phyloP scores from a whole-genome alignment of 2,888 invertebrate species.

The Norana najaformis region DNA sequence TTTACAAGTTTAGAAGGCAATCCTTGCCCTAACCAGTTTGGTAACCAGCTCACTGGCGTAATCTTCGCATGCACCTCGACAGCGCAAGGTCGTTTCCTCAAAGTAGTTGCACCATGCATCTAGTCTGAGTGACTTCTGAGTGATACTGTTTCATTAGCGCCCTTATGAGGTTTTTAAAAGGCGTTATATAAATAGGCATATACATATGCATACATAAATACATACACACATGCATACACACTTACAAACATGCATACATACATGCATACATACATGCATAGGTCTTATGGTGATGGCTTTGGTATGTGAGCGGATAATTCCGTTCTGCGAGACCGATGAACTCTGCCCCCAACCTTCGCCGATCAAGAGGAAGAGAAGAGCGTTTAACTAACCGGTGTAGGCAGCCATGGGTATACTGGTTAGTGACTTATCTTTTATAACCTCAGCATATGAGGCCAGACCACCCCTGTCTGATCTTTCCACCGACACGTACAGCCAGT shows the following conservation, averaged over 20 bases:
- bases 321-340: too few species aligned
- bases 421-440: too few species aligned
- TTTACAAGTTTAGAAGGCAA: not conserved
- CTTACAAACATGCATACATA: not conserved
- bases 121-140: not conserved
- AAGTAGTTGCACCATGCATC: not conserved
- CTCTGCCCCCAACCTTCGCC: too few species aligned
- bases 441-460: not conserved
- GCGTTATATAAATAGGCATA: too few species aligned
- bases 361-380: too few species aligned
- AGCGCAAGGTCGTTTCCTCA: not conserved
- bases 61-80: not conserved
- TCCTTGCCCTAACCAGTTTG: not conserved
- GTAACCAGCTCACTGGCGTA: not conserved
- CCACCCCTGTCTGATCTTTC: not conserved
- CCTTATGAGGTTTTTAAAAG: too few species aligned
- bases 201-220: not conserved
- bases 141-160: not conserved
- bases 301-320: too few species aligned
- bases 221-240: not conserved
- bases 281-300: not conserved
- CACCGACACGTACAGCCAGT: not conserved
- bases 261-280: not conserved
- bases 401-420: too few species aligned
- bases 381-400: too few species aligned